Evolutionary conservation across 2,113 vertebrate genomes (phyloP).

Genomic region (Pipra filicauda): DNA sequence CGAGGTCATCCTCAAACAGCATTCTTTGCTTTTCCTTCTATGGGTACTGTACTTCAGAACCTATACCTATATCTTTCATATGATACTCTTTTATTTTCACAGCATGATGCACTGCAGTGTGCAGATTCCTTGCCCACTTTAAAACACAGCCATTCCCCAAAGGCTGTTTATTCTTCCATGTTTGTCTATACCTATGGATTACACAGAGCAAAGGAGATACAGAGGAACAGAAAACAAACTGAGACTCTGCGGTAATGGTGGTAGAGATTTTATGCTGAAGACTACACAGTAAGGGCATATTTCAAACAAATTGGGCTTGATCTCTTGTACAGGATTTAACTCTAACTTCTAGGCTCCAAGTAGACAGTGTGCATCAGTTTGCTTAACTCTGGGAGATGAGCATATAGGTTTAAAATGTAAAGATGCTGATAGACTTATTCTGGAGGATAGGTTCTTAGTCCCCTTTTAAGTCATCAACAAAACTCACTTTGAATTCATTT

Average conservation of each 20-base stretch:
- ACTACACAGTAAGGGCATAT: rapidly evolving
- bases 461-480: not conserved
- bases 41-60: not conserved
- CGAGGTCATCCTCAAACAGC: not conserved
- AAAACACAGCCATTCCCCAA: not conserved
- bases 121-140: not conserved
- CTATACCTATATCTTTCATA: not conserved
- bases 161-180: not conserved
- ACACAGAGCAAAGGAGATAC: not conserved
- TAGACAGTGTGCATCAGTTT: not conserved
- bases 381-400: not conserved
- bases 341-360: not conserved
- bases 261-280: not conserved
- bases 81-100: not conserved
- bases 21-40: not conserved
- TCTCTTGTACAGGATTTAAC: not conserved
- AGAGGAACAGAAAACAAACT: not conserved
- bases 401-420: not conserved
- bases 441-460: not conserved
- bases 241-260: not conserved
- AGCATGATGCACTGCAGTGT: not conserved
- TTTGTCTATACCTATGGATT: not conserved
- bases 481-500: not conserved
- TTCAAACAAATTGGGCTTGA: not conserved
- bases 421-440: not conserved